Conservation (phyloP, 2,888 invertebrate genomes). For the Tinea semifulvella region DNA sequence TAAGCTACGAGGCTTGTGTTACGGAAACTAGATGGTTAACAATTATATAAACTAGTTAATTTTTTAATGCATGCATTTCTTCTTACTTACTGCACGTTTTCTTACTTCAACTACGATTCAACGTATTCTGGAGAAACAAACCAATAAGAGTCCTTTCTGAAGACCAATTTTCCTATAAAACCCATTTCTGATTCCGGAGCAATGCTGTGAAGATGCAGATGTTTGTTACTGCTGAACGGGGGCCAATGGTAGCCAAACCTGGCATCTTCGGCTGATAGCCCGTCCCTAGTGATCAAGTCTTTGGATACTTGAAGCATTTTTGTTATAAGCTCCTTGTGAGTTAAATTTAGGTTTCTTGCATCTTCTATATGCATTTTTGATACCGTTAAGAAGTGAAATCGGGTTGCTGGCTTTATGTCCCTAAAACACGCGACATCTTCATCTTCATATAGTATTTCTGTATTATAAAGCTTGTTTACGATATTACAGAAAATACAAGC, state of each 20-base stretch:
- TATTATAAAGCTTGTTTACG: constrained; percentile 64
- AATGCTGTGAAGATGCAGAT: constrained; percentile 88
- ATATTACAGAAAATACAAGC: constrained; percentile 82
- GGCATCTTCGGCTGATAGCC: constrained; percentile 46
- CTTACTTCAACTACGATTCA: no score
- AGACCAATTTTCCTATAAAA: constrained; percentile 70
- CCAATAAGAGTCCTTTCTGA: constrained; percentile 77
- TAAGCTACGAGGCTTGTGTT: no score
- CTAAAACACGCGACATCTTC: constrained; percentile 81
- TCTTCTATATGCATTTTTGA: constrained; percentile 81
- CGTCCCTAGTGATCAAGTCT: constrained; percentile 52
- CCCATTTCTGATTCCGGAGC: constrained; percentile 81
- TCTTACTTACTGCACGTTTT: no score
- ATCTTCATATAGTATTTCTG: constrained; percentile 74
- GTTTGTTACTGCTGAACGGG: constrained; percentile 83
- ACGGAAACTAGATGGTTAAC: no score
- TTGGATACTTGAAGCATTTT: constrained; percentile 68
- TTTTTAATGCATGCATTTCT: no score
- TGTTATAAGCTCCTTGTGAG: constrained; percentile 76
- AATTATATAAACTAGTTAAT: no score
- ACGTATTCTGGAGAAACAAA: no score
- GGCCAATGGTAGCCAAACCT: constrained; percentile 88
- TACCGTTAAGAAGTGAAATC: constrained; percentile 81
- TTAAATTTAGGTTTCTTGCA: constrained; percentile 71
- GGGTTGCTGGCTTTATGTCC: constrained; percentile 84